Evolutionary conservation across 1,140 invertebrate species (phyloP), one percentile per base, ranked within the genome.

Genomic region (Drosophila kurseongensis): DNA sequence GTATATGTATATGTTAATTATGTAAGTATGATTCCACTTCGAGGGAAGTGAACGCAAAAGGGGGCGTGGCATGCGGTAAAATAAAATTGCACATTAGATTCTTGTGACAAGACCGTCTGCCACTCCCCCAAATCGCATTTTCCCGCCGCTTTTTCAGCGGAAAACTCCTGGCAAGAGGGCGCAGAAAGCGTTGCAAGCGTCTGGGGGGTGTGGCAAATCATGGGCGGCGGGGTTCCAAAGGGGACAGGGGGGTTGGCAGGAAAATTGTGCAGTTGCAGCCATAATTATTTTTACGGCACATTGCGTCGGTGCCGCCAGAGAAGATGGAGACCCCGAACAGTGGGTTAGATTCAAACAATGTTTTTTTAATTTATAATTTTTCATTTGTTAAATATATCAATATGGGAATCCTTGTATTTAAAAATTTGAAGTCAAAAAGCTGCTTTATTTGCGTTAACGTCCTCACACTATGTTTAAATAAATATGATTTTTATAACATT

Each of bases 251-350:
- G 42, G 32, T 52, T 62, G 60, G 47, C 50, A 45, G 47, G 62
- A 67, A 80, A 85, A 85, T 85, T 86, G 82, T 82, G 78, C 83
- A 88, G 82, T 88, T 76, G 82, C 82, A 86, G 82, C 83, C 82
- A 88, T 86, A 86, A 86, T 86, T 86, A 86, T 86, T 86, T 86
- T 86, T 86, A 86, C 83, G 82, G 82, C 83, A 86, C 83, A 86
- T 86, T 86, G 83, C 82, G 75, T 82, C 55, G 75, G 65, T 50
- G 67, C 61, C 62, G 32, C 41, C 63, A 58, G 14, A 23, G 27
- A 45, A 54, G 63, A 65, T 59, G 45, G 45, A 35, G 57, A 23
- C 38, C 23, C 14, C 36, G 29, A 13, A 45, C 40, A 40, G 61
- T 48, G 63, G 66, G 36, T 13, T 29, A 5, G 18, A 44, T 10